phyloP scores from a whole-genome alignment of 2,113 vertebrate species.

The Laticauda colubrina region DNA sequence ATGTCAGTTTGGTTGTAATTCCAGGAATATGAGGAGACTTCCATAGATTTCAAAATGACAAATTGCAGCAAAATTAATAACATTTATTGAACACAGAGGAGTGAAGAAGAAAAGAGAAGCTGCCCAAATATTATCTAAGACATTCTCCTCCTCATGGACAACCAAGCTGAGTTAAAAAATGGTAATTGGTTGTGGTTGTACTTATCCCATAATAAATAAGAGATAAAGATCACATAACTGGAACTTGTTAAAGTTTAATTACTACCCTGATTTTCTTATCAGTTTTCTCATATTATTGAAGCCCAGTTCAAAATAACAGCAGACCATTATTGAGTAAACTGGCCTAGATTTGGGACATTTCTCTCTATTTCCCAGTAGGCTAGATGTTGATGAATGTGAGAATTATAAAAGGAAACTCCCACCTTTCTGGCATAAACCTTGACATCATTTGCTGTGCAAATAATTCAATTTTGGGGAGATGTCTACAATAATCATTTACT shows the following conservation, averaged over 20 bases:
- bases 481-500: background rate
- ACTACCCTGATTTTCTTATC: background rate
- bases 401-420: background rate
- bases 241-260: background rate
- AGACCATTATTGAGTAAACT: background rate
- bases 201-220: background rate
- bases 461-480: background rate
- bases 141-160: background rate
- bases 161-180: background rate
- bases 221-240: background rate
- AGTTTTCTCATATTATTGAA: background rate
- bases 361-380: background rate
- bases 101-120: background rate
- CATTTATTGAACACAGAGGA: background rate
- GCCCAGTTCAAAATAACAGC: background rate
- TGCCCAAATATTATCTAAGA: background rate
- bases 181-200: background rate
- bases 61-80: background rate
- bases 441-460: background rate
- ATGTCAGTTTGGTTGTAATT: slow-evolving; percentile 4
- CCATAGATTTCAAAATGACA: slow-evolving; percentile 1
- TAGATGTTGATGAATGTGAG: background rate
- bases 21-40: background rate
- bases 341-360: background rate
- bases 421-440: background rate